Conservation (phyloP, 1,140 invertebrate species). For the Hyposmocoma kahamanoa region DNA sequence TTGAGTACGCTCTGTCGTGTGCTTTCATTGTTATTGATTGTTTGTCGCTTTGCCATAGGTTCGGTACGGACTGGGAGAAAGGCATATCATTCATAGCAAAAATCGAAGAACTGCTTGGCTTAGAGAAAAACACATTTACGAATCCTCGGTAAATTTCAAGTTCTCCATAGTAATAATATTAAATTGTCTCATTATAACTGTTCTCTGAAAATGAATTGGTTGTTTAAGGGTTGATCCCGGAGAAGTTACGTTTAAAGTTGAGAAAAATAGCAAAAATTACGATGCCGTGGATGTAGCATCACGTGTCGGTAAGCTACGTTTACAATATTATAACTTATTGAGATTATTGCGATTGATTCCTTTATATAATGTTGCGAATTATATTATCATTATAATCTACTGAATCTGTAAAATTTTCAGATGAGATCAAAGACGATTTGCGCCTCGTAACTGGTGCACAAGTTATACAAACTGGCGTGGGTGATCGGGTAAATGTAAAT, state of each 20-base stretch:
- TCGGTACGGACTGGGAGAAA: conserved; percentile 69
- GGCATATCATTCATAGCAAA: conserved; percentile 74
- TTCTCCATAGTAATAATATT: conserved; percentile 9
- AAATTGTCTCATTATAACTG: not conserved
- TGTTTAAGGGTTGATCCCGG: conserved; percentile 78
- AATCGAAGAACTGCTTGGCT: conserved; percentile 76
- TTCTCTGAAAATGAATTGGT: not conserved
- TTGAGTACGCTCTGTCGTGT: too few species aligned
- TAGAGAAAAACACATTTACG: conserved; percentile 72
- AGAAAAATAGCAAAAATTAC: conserved; percentile 79
- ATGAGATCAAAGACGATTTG: conserved; percentile 77
- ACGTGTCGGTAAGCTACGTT: conserved; percentile 77
- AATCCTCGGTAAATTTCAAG: conserved; percentile 45
- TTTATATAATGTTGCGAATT: not conserved
- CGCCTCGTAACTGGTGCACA: conserved; percentile 75
- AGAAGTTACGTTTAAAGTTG: conserved; percentile 89
- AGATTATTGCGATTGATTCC: too few species aligned
- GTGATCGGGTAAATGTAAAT: conserved; percentile 79
- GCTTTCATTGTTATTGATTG: too few species aligned
- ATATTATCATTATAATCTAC: not conserved
- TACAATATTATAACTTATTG: too few species aligned
- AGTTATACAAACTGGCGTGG: conserved; percentile 84
- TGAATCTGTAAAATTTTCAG: conserved; percentile 62
- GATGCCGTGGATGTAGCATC: conserved; percentile 83
- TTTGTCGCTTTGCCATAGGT: too few species aligned